A percentile compares a stretch with the other conserved stretches of the same genome.
Conservation (phyloP, 2,888 invertebrate species). For the Zonitis immaculata region DNA sequence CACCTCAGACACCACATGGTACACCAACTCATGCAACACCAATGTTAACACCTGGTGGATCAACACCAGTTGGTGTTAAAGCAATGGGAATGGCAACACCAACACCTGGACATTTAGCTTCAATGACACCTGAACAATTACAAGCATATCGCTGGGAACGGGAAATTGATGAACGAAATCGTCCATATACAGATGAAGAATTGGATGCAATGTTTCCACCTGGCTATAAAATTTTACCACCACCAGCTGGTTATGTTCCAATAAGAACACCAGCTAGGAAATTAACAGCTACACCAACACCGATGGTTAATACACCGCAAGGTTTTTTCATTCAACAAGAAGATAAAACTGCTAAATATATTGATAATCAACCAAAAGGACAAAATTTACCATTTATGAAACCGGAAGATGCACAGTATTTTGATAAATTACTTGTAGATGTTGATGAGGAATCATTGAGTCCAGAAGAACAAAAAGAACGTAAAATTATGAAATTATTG, state of each 20-base stretch:
- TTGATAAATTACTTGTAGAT: conserved; percentile 95
- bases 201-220: conserved; percentile 96
- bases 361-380: conserved; percentile 89
- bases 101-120: conserved; percentile 90
- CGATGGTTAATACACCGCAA: conserved; percentile 78
- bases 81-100: conserved; percentile 99
- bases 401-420: conserved; percentile 99
- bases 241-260: conserved; percentile 74
- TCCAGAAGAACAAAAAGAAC: conserved; percentile 96
- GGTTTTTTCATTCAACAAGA: conserved; percentile 95
- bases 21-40: conserved; percentile 63
- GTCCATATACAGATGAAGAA: conserved; percentile 95
- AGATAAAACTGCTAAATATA: conserved; percentile 78
- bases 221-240: conserved; percentile 73
- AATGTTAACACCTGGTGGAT: conserved; percentile 74
- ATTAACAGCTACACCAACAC: conserved; percentile 97
- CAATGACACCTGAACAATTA: conserved; percentile 99
- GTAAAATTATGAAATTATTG: conserved; percentile 98
- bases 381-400: conserved; percentile 97
- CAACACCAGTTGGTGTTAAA: conserved; percentile 85
- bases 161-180: conserved; percentile 96
- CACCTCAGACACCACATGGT: conserved; percentile 61
- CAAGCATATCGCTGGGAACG: conserved; percentile 98
- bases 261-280: conserved; percentile 97
- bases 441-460: conserved; percentile 95